phyloP scores from a whole-genome alignment of 2,888 invertebrate species.

The Drosophila stalkeri region DNA sequence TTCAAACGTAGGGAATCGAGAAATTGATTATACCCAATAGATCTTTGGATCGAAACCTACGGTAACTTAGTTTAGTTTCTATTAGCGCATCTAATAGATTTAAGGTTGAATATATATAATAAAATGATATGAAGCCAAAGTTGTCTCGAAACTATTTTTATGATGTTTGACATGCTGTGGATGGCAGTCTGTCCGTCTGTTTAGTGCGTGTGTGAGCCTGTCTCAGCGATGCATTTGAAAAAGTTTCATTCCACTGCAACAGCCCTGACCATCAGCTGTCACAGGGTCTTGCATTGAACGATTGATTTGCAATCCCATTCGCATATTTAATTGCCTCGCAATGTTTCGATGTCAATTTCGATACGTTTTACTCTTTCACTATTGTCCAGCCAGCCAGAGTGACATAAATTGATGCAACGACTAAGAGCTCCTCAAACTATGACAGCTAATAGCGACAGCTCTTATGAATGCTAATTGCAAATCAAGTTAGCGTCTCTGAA shows the following conservation, averaged over 20 bases:
- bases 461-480: neutral
- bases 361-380: neutral
- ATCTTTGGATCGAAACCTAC: too few species aligned
- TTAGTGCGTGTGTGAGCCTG: neutral
- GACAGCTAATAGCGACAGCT: conserved; percentile 5
- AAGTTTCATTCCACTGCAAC: neutral
- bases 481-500: neutral
- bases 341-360: neutral
- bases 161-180: neutral
- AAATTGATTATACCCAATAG: too few species aligned
- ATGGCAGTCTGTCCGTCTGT: neutral
- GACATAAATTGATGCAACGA: neutral
- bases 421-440: neutral
- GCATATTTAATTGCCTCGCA: conserved; percentile 22
- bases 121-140: too few species aligned
- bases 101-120: too few species aligned
- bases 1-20: too few species aligned
- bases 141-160: conserved; percentile 27
- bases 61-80: too few species aligned
- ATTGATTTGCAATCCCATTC: conserved; percentile 10
- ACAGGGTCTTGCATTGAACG: neutral
- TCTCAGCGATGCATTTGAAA: neutral
- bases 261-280: conserved; percentile 15
- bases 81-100: too few species aligned
- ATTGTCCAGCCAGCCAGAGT: neutral